Base-by-base conservation (phyloP, 2,113 vertebrate genomes). In the Notothenia coriiceps region DNA sequence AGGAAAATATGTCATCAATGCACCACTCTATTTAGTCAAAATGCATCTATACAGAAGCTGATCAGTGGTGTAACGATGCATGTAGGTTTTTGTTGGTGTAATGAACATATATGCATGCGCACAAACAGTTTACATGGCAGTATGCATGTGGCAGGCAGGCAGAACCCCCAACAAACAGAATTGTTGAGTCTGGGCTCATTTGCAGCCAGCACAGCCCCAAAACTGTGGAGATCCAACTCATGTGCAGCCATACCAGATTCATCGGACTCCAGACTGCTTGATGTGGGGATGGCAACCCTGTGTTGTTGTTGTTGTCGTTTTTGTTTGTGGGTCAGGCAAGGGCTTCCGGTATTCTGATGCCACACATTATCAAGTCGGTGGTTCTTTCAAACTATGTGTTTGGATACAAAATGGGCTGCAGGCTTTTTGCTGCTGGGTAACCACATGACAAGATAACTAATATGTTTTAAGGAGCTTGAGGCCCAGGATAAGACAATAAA, bases 271-370 rank as follows among this genome's bases (percentile, higher is more conserved):
- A 88, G 73, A 80, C 68, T 54, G 73, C 49, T 80, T 82, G 75
- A 87, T 86, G 82, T 80, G 70, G 79, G 33, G 52, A 82, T 1
- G 4, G 57, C 69, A 78, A 78, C 33, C 52, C 77, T 40, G 43
- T 66, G 74, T 69, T 52, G 75, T 75, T 68, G 46, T 69, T 75
- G 75, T 77, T 70, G 59, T 74, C 74, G 66, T 86, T 89, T 79
- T 74, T 88, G 74, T 79, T 81, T 85, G 52, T 75, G 60, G 60
- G 68, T 77, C 67, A 63, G 56, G 43, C 47, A 20, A 78, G 18
- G n/a, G 69, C 79, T 86, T 88, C 71, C 63, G 29, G 54, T 84
- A 56, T 63, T 68, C 44, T 64, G 20, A 63, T 73, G 74, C 78
- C 66, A 67, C 70, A 83, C 66, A 61, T 43, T 69, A 65, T 62